Conservation (phyloP, 2,113 vertebrate species). For the Bufo bufo region DNA sequence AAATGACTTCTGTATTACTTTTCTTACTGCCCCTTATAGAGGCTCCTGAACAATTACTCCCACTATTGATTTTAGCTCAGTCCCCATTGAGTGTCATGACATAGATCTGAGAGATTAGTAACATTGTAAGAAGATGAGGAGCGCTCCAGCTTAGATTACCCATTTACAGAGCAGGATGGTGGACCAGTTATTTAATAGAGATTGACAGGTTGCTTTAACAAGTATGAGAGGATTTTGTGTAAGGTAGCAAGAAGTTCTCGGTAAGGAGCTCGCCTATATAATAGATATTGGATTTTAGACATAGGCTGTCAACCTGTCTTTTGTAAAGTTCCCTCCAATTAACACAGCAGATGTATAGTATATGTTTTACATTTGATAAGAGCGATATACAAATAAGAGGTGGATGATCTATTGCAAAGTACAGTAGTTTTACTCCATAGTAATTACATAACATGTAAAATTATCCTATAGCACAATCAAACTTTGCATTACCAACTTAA, state of each 20-base stretch:
- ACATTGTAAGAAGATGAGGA: slow-evolving; percentile 29
- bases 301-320: not conserved
- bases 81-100: slow-evolving; percentile 34
- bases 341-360: not conserved
- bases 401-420: not conserved
- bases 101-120: slow-evolving; percentile 45
- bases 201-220: slow-evolving; percentile 22
- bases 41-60: slow-evolving; percentile 35
- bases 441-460: not conserved
- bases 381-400: not conserved
- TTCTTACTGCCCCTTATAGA: slow-evolving; percentile 2
- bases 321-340: not conserved
- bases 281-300: not conserved
- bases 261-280: not conserved
- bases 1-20: slow-evolving; percentile 40
- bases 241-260: not conserved
- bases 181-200: slow-evolving; percentile 30
- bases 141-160: slow-evolving; percentile 14
- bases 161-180: slow-evolving; percentile 26
- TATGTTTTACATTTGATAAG: not conserved
- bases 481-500: too few species aligned
- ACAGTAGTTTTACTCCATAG: not conserved
- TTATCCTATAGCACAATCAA: not conserved
- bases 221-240: slow-evolving; percentile 11
- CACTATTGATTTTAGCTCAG: slow-evolving; percentile 48